A percentile compares a stretch with the other conserved stretches of the same genome.
Conservation (phyloP, 2,113 vertebrate species). For the Piaya cayana region DNA sequence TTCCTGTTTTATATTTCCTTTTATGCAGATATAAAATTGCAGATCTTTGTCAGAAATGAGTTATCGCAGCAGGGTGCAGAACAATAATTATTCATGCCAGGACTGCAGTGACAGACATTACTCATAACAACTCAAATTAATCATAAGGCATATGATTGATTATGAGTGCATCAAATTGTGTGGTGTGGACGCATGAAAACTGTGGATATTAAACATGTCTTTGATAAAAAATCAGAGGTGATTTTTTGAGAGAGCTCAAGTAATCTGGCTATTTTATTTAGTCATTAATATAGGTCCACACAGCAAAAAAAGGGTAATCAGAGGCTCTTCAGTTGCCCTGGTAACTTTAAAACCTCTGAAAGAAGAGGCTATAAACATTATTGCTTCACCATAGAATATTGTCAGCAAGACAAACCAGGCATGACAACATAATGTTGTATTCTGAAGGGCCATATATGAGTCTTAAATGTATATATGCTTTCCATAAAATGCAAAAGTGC, state of each 20-base stretch:
- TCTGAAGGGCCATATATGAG: background rate
- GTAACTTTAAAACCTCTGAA: background rate
- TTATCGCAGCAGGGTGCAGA: slow-evolving; percentile 46
- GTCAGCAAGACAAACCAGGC: background rate
- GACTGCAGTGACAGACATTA: slow-evolving; percentile 59
- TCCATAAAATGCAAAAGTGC: too few relatives aligned
- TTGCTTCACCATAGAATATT: background rate
- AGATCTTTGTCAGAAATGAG: slow-evolving; percentile 60
- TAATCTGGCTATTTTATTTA: slow-evolving; percentile 36
- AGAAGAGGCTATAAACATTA: background rate
- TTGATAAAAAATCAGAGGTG: slow-evolving; percentile 61
- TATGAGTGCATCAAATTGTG: slow-evolving; percentile 45
- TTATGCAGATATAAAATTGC: slow-evolving; percentile 56
- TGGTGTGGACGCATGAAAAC: slow-evolving; percentile 33
- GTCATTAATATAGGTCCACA: slow-evolving; percentile 11
- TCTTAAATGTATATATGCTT: background rate
- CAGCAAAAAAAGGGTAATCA: slow-evolving; percentile 21
- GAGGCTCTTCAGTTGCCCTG: slow-evolving; percentile 10
- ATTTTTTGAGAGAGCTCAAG: slow-evolving; percentile 55
- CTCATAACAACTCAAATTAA: slow-evolving; percentile 67
- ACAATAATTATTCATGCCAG: slow-evolving; percentile 61
- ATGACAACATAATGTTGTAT: background rate
- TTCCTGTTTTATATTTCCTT: slow-evolving; percentile 21
- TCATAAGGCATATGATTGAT: slow-evolving; percentile 61
- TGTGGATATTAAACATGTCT: slow-evolving; percentile 58